Evolutionary conservation across 2,797 vertebrate species (phyloP).

Genomic region (Taeniopygia guttata): DNA sequence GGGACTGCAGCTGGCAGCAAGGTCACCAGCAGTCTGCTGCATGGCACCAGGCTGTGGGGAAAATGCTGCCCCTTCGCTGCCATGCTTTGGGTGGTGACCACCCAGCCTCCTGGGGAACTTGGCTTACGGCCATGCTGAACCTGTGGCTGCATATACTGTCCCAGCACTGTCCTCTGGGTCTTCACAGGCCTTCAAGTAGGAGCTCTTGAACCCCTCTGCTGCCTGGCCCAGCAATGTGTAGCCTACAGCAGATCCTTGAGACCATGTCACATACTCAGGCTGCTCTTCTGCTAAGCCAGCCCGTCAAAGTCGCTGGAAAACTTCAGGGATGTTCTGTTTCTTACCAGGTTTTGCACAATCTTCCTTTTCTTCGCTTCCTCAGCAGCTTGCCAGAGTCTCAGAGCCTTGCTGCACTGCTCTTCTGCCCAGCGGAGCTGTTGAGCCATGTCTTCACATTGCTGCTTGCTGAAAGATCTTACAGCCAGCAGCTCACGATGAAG

Average conservation of each 20-base stretch:
- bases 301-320: not conserved
- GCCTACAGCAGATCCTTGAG: not conserved
- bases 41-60: not conserved
- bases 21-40: not conserved
- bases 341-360: constrained; percentile 64
- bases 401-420: not conserved
- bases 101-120: not conserved
- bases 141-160: not conserved
- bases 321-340: not conserved
- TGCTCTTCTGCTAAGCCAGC: not conserved
- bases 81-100: not conserved
- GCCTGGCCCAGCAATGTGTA: not conserved
- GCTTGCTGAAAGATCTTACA: constrained; percentile 40
- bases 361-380: constrained; percentile 57
- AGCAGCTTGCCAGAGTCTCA: constrained; percentile 29
- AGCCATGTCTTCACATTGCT: constrained; percentile 48
- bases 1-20: not conserved
- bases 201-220: not conserved
- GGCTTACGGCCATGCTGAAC: not conserved
- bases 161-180: not conserved
- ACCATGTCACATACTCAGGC: not conserved
- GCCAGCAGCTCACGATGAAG: constrained; percentile 77
- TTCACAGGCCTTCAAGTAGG: rapidly evolving
- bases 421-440: constrained; percentile 51
- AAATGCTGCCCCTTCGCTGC: not conserved